Base-by-base conservation (phyloP, 2,888 invertebrate genomes). In the Perithous albicinctus region DNA sequence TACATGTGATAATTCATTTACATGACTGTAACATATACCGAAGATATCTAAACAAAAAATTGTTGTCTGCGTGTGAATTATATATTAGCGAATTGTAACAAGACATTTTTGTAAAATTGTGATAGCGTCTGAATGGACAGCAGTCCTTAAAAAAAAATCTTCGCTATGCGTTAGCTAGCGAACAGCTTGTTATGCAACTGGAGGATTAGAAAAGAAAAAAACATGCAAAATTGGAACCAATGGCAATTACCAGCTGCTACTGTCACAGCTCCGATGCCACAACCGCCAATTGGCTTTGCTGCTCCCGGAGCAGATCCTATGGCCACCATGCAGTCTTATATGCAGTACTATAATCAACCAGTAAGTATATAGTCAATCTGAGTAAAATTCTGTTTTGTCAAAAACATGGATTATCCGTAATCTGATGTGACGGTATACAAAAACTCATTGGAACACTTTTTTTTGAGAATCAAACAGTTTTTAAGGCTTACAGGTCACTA, bases 221-320 rank as follows among this genome's bases (percentile, higher is more conserved):
- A 88, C 87, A 92, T 93, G 93, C 92, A 93, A 91, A 92, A 89
- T 88, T 93, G 93, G 93, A 92, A 91, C 81, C 92, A 90, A 90
- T 93, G 93, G 93, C 92, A 90, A 87, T 85, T 92, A 86, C 88
- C 92, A 83, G 85, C 91, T 86, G 90, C 88, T 87, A 85, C 90
- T 54, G 88, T 89, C 80, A 84, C 89, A 46, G 85, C 91, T 78
- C 72, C 91, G 80, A 89, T 92, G 88, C 91, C 93, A n/a, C 92
- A 91, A 85, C 91, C 91, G 80, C 91, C 92, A 82, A 89, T 90
- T 88, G 91, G 91, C 87, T 92, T 90, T 83, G 85, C 90, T 85
- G 75, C 89, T 74, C 82, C 90, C 29, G 92, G 92, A 85, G 86
- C 90, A 84, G 93, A 93, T 86, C 91, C 92, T 73, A 90, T 90